Evolutionary conservation across 2,113 vertebrate species (phyloP).

Genomic region (Ictalurus furcatus): DNA sequence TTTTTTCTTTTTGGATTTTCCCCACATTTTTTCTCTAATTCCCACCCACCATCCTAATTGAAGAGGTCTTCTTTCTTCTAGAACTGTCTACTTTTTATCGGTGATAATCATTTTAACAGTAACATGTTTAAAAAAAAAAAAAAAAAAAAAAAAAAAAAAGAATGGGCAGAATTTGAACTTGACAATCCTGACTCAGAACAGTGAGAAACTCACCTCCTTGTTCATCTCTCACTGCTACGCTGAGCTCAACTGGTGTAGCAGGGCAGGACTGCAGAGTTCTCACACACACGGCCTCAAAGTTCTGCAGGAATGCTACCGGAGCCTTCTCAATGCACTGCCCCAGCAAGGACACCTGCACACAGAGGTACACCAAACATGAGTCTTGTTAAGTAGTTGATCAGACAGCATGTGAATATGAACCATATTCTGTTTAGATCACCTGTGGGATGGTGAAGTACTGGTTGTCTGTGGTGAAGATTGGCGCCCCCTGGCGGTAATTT

Average conservation of each 20-base stretch:
- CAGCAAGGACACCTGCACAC: slow-evolving; percentile 71
- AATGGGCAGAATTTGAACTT: neutral
- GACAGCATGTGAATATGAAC: neutral
- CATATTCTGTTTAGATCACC: slow-evolving; percentile 68
- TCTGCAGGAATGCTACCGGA: slow-evolving; percentile 82
- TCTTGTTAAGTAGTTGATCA: no score
- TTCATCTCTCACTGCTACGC: slow-evolving; percentile 64
- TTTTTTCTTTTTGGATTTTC: neutral
- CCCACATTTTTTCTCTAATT: neutral
- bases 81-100: neutral
- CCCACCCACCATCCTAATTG: neutral
- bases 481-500: slow-evolving; percentile 82
- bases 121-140: neutral
- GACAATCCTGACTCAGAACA: neutral
- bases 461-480: slow-evolving; percentile 75
- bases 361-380: neutral
- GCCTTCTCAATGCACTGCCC: slow-evolving; percentile 79
- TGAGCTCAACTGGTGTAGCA: slow-evolving; percentile 55
- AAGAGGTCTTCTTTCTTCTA: neutral
- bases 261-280: slow-evolving; percentile 65
- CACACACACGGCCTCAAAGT: slow-evolving; percentile 74
- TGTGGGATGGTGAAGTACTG: slow-evolving; percentile 84
- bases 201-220: slow-evolving; percentile 63
- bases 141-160: neutral
- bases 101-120: neutral